These are phyloP conservation scores for Lochmaea crataegi DNA, from an alignment of 2,888 invertebrate genomes.

Conservation along the genomic window DNA sequence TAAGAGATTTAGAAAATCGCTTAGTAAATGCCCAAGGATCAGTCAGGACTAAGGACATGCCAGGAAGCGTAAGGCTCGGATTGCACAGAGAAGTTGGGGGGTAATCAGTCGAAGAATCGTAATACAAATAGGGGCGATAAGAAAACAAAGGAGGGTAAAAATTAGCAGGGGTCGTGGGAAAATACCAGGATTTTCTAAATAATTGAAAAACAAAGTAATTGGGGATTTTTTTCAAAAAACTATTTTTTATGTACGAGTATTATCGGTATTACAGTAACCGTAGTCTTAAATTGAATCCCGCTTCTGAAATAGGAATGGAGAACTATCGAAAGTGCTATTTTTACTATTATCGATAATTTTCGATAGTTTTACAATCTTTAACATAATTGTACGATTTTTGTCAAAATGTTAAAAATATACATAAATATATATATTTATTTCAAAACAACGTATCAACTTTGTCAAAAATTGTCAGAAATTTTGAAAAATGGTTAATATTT, in stretches of 20 bases:
- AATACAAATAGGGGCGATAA: slow-evolving; percentile 42
- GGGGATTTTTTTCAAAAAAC: no score
- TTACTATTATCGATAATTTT: no score
- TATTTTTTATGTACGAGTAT: neutral
- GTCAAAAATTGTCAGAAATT: no score
- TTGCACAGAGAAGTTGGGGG: slow-evolving; percentile 1
- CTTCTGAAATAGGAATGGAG: neutral
- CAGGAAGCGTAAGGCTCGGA: slow-evolving; percentile 28
- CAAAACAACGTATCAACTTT: no score
- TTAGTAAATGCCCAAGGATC: slow-evolving; percentile 61
- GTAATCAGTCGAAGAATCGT: slow-evolving; percentile 31
- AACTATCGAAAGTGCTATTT: no score
- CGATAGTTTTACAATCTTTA: no score
- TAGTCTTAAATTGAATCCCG: no score
- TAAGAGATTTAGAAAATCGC: slow-evolving; percentile 62
- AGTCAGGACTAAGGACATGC: slow-evolving; percentile 52
- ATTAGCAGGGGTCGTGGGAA: slow-evolving; percentile 22
- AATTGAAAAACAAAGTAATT: neutral
- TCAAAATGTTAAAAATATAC: no score
- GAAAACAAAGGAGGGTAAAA: slow-evolving; percentile 22
- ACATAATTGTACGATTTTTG: no score
- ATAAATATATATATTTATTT: no score
- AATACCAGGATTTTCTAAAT: slow-evolving; percentile 10
- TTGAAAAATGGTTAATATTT: no score
- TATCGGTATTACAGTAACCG: no score